These are phyloP conservation scores for Heteractis magnifica DNA, from an alignment of 92 coral and sea anemone species.

Conservation along the genomic window DNA sequence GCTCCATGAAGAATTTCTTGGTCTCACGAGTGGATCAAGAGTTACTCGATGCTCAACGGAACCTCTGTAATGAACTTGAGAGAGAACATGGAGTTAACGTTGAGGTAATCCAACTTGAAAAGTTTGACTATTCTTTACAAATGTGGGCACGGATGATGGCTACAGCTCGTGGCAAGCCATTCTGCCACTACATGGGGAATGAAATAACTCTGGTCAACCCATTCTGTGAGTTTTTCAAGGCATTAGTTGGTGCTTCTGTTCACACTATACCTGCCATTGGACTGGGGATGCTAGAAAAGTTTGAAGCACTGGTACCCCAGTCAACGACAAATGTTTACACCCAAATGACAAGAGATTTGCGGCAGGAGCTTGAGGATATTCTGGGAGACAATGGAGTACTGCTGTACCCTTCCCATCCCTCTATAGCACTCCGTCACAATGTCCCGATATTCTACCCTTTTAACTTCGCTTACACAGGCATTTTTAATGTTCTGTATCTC, in stretches of 20 bases:
- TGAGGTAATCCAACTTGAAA: conserved; percentile 65
- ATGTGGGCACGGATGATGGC: conserved; percentile 95
- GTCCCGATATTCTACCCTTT: conserved; percentile 74
- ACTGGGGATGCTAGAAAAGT: conserved; percentile 77
- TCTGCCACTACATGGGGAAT: conserved; percentile 80
- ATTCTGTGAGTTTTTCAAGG: conserved; percentile 82
- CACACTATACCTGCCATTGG: conserved; percentile 94
- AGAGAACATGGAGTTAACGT: conserved; percentile 62
- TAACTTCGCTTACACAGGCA: conserved; percentile 87
- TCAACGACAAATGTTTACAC: conserved; percentile 57
- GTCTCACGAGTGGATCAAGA: conserved; percentile 72
- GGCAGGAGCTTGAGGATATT: conserved; percentile 72
- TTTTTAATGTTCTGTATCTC: conserved; percentile 84
- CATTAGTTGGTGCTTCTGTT: conserved; percentile 69
- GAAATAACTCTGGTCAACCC: conserved; percentile 59
- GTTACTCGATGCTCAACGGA: conserved; percentile 70
- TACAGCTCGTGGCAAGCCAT: conserved; percentile 75
- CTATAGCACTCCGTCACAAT: conserved; percentile 75
- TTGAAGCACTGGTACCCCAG: conserved; percentile 70
- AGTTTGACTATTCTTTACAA: conserved; percentile 74
- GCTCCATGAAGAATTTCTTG: conserved; percentile 68
- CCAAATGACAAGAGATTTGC: conserved; percentile 68
- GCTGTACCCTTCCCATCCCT: conserved; percentile 87
- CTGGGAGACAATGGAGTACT: conserved; percentile 86
- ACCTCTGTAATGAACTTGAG: conserved; percentile 64